Base-by-base conservation (phyloP, 2,888 invertebrate genomes). In the Cataglyphis livida region DNA sequence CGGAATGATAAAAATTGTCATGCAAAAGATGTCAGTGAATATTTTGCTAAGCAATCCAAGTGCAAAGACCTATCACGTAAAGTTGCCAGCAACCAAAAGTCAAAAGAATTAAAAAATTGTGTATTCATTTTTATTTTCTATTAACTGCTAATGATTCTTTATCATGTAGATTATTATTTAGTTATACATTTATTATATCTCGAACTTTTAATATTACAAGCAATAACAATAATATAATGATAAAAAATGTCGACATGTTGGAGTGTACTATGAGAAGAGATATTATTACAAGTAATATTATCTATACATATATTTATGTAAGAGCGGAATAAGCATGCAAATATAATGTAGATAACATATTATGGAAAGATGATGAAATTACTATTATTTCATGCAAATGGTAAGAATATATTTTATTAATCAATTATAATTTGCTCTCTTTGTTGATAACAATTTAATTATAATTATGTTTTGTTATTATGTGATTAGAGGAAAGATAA, bases 41-140 rank as follows among this genome's bases (percentile, higher is more conserved):
- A 71, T 25, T 35, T 79, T 25, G 44, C 18, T 79, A 78, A 66
- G n/a, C 18, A 54, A 70, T 71, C 21, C 35, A 59, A 78, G 71
- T 44, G 71, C 71, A 79, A 79, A 79, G 71, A 79, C 71, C 78
- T 79, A 70, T 70, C 78, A 78, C 78, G 70, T 78, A 78, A 78
- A 78, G 70, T 79, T 71, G 78, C 78, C 78, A 79, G 78, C 59
- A 71, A 70, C 44, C 71, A 70, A 70, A 78, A 41, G 10, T 65
- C 25, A 38, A 9, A 41, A 41, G 32, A 41, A 41, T 44, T n/a
- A 35, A 41, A 41, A 41, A 76, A 61, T 6, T 64, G 28, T 28
- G 9, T 44, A 68, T 57, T 57, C 15, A 76, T 41, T 76, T 66
- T 57, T 54, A 66, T 57, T 41, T 15, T 21, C 21, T 32, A 41